Base-by-base conservation (phyloP, 1,140 invertebrate species). In the Apis cerana region DNA sequence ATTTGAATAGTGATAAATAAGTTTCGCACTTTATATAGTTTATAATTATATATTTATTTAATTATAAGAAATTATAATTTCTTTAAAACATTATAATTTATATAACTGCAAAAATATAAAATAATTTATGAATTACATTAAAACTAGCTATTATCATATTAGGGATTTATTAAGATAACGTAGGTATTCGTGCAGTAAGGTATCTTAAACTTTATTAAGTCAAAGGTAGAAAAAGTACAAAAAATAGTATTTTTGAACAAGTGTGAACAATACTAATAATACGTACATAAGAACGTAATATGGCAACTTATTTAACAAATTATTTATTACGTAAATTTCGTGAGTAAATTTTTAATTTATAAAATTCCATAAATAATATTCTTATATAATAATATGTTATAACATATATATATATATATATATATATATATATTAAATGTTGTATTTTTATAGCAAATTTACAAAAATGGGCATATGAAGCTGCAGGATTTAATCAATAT, bases 401-500 rank as follows among this genome's bases (percentile, higher is more conserved):
- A 67, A 43, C 33, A 43, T 43, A 7, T 43, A 27, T 27, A 27
- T 27, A 27, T 88, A 56, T 61, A 56, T 17, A 70, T 61, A 61
- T 23, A 62, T 87, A 61, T 58, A 33, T 15, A 67, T 59, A 64
- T 12, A 75, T 79, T 43, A 43, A 43, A 27, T 72, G 19, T 85
- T 64, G 27, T 85, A 67, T 88, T 79, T 43, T 75, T 85, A 15
- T 62, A 72, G 76, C 69, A 23, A 12, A 8, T 1, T 1, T 97
- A 58, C 95, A 95, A 88, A 95, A 95, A 92, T 97, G 96, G 95
- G 95, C 94, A 13, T 97, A 97, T 91, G 96, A 96, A 87, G 74
- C 95, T 54, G 94, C 96, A 76, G 96, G 96, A 92, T 97, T 97
- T 91, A 97, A 97, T 90, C 95, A 97, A 94, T 96, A 96, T 87